Evolutionary conservation across 2,888 invertebrate genomes (phyloP).

Genomic region (Smittia aterrima): DNA sequence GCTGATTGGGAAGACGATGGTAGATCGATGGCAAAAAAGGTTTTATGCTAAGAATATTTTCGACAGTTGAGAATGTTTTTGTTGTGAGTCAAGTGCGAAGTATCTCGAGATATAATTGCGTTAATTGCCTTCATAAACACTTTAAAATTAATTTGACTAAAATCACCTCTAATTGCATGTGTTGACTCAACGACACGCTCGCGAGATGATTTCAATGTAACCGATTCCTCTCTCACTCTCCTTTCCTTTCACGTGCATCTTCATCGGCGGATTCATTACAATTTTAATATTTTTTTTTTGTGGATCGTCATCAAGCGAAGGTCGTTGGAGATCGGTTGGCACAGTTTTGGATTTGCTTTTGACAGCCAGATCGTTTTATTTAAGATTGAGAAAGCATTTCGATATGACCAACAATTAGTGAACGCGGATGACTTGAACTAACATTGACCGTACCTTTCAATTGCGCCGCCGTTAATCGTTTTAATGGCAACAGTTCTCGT

Average conservation of each 20-base stretch:
- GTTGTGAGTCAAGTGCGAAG: background rate
- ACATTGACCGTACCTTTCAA: background rate
- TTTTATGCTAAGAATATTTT: background rate
- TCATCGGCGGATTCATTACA: background rate
- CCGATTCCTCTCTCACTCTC: too few relatives aligned
- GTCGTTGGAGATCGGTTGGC: background rate
- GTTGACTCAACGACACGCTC: too few relatives aligned
- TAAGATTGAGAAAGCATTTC: background rate
- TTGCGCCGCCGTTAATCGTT: constrained; percentile 6
- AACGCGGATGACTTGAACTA: background rate
- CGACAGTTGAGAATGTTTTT: background rate
- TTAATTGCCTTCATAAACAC: too few relatives aligned
- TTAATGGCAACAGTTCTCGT: background rate
- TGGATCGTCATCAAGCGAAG: background rate
- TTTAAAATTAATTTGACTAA: too few relatives aligned
- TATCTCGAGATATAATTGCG: too few relatives aligned
- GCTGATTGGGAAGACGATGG: background rate
- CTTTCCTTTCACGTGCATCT: background rate
- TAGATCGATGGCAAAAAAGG: too few relatives aligned
- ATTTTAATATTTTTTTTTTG: background rate
- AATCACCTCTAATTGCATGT: too few relatives aligned
- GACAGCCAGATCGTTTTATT: background rate
- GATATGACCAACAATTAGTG: background rate
- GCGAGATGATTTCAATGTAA: too few relatives aligned
- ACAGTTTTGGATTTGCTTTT: background rate